These are phyloP conservation scores for Caloenas nicobarica DNA, from an alignment of 2,113 vertebrate genomes.

Conservation along the genomic window DNA sequence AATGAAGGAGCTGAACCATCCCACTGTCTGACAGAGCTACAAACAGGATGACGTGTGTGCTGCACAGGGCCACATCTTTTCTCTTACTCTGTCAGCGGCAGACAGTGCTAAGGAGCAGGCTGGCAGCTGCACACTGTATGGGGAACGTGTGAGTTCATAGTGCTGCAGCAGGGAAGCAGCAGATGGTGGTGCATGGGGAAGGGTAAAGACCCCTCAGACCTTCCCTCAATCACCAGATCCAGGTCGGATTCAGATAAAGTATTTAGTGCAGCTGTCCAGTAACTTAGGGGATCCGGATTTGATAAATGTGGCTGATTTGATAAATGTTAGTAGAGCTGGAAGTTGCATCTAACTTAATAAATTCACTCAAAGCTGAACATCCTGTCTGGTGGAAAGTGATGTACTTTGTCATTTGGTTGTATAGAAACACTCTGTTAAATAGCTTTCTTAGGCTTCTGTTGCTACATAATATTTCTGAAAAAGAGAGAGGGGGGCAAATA, in stretches of 20 bases:
- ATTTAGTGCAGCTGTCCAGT: background rate
- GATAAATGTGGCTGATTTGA: background rate
- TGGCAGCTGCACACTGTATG: accelerated
- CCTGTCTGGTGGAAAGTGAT: background rate
- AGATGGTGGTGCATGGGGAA: background rate
- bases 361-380: background rate
- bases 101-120: background rate
- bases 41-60: background rate
- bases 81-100: background rate
- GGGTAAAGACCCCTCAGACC: background rate
- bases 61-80: background rate
- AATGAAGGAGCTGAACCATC: background rate
- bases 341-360: background rate
- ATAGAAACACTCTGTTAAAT: background rate
- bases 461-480: background rate
- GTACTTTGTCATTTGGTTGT: background rate
- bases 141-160: accelerated
- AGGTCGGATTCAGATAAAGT: background rate
- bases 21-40: background rate
- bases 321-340: background rate
- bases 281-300: background rate
- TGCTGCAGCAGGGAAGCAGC: background rate
- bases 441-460: background rate
- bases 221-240: background rate
- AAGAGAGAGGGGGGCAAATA: background rate